Base-by-base conservation (phyloP, 2,113 vertebrate genomes). In the Phyllopteryx taeniolatus region DNA sequence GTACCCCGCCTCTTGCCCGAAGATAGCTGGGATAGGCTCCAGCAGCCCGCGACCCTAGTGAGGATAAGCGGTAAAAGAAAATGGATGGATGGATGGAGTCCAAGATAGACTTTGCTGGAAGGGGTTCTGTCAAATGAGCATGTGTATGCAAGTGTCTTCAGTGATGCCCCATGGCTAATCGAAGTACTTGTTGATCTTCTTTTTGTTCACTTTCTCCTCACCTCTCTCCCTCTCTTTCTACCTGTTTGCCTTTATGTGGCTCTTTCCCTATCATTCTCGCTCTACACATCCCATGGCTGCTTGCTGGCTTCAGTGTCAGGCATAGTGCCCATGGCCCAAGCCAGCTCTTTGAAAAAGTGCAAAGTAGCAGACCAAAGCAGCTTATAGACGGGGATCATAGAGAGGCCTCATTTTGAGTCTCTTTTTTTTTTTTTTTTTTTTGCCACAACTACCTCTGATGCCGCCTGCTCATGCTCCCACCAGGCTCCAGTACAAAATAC, bases 281-380 rank as follows among this genome's bases (percentile, higher is more conserved):
- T 72, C 42, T 72, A 51, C 72, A 73, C 62, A 79, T 80, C 78
- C 71, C 62, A 47, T 11, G 71, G 76, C 74, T 76, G 66, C 72
- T 81, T 67, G 80, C 81, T 31, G 76, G 74, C 79, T 77, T 77
- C 76, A 51, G 82, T 79, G 60, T 79, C 64, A 59, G 71, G 85
- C 90, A 85, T 77, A 81, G 84, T 73, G 80, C 83, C 84, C 47
- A 49, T 75, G 74, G 81, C 71, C 54, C 83, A 71, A 86, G 83
- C 82, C 77, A 81, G 71, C 79, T 73, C 87, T 90, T 92, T 89
- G 86, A 89, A 88, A 86, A 83, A 85, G 82, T 81, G 77, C 78
- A 87, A 86, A 87, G 81, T 86, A 78, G 68, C 78, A 76, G 79
- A 83, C 84, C 79, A 91, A 87, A 90, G 85, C 80, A 17, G 84